Conservation (phyloP, 2,797 vertebrate genomes). For the Falco rusticolus region DNA sequence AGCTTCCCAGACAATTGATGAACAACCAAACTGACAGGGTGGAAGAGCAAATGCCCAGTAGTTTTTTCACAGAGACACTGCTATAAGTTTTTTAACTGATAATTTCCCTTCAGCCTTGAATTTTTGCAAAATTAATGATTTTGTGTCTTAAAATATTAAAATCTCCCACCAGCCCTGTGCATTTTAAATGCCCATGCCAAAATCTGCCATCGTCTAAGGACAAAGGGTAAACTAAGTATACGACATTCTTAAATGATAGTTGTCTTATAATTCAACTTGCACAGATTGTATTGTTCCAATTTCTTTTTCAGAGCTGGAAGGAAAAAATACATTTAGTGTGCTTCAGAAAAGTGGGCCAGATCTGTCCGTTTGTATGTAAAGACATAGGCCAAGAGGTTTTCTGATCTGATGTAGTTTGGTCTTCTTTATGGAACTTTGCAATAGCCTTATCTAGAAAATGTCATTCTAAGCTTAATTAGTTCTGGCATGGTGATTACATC, state of each 20-base stretch:
- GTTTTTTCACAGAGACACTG: constrained; percentile 60
- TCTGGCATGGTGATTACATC: constrained; percentile 20
- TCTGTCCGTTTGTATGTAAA: background rate
- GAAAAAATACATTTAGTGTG: background rate
- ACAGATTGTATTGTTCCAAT: background rate
- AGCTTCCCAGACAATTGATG: constrained; percentile 58
- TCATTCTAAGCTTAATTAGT: constrained; percentile 31
- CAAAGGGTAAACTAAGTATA: constrained; percentile 27
- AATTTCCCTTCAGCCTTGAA: constrained; percentile 67
- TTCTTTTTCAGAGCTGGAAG: background rate
- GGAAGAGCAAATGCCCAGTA: constrained; percentile 67
- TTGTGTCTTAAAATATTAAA: constrained; percentile 74
- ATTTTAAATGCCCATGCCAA: constrained; percentile 57
- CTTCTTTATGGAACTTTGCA: background rate
- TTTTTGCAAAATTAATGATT: constrained; percentile 80
- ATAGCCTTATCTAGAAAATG: background rate
- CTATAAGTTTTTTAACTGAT: constrained; percentile 61
- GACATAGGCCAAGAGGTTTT: background rate
- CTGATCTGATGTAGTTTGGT: background rate
- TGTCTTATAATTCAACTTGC: background rate
- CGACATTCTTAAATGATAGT: background rate
- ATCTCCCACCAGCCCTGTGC: constrained; percentile 28
- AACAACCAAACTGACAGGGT: constrained; percentile 69
- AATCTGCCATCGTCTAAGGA: constrained; percentile 2
- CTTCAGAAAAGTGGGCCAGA: background rate